These are phyloP conservation scores for Lasioglossum calceatum DNA, from an alignment of 2,888 invertebrate genomes.

Conservation along the genomic window DNA sequence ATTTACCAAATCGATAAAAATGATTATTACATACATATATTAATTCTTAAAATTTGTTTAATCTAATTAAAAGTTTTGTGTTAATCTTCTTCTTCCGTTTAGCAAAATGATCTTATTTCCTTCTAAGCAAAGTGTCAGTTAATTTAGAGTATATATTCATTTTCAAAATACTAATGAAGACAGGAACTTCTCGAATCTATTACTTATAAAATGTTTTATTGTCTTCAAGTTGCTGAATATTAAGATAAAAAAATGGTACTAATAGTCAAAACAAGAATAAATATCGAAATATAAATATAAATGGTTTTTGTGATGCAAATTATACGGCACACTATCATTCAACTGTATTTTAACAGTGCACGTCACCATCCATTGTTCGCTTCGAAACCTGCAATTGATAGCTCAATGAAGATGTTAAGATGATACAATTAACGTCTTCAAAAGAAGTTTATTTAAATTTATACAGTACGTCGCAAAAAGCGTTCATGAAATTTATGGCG, in stretches of 20 bases:
- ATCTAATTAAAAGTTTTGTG: neutral
- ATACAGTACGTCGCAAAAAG: slow-evolving; percentile 52
- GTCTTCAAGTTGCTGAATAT: neutral
- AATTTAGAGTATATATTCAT: neutral
- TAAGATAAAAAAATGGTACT: neutral
- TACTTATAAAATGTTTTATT: neutral
- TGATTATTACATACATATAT: neutral
- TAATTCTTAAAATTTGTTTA: neutral
- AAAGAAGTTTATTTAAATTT: slow-evolving; percentile 58
- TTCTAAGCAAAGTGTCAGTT: neutral
- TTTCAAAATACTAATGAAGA: too few relatives aligned
- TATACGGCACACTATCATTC: neutral
- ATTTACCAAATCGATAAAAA: neutral
- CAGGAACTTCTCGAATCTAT: neutral
- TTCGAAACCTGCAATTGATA: neutral
- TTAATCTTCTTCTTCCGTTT: neutral
- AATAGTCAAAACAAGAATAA: neutral
- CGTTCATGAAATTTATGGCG: slow-evolving; percentile 52
- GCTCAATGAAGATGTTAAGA: slow-evolving; percentile 32
- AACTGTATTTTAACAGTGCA: neutral
- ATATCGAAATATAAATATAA: neutral
- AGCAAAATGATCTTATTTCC: neutral
- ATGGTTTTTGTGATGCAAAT: neutral
- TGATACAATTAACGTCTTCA: slow-evolving; percentile 33
- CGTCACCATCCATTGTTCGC: neutral